Percentiles rank a stretch among this genome's conserved stretches.
Conservation (phyloP, 2,113 vertebrate genomes). For the Atractosteus spatula region DNA sequence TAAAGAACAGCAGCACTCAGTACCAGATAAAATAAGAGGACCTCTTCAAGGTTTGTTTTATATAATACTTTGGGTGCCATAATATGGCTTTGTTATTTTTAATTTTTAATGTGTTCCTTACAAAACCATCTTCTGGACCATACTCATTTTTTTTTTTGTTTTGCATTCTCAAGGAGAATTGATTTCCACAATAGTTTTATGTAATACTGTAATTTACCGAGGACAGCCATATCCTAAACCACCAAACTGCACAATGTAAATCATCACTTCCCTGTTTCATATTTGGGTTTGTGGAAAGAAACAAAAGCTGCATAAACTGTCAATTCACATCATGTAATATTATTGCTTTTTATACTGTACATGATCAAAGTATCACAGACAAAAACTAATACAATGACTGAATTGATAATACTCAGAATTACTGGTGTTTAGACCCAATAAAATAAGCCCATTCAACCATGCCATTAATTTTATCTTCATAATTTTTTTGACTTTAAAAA, state of each 20-base stretch:
- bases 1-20: constrained; percentile 14
- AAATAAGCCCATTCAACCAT: constrained; percentile 1
- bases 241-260: neutral
- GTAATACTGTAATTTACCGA: neutral
- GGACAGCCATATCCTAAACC: neutral
- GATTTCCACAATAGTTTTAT: neutral
- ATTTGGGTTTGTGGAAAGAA: too few species aligned
- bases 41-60: constrained; percentile 17
- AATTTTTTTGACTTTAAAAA: neutral
- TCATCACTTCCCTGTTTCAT: too few species aligned
- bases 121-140: constrained; percentile 16
- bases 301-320: neutral
- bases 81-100: constrained; percentile 11
- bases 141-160: neutral
- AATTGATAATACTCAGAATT: neutral
- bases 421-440: constrained; percentile 11
- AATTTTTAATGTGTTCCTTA: constrained; percentile 8
- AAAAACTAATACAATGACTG: neutral
- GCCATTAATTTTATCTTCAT: neutral
- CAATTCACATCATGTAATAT: neutral
- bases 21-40: constrained; percentile 5
- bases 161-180: neutral
- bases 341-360: constrained; percentile 12
- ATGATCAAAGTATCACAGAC: neutral
- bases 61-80: constrained; percentile 25